Evolutionary conservation across 2,888 invertebrate species (phyloP).

Genomic region (Drosophila testacea): DNA sequence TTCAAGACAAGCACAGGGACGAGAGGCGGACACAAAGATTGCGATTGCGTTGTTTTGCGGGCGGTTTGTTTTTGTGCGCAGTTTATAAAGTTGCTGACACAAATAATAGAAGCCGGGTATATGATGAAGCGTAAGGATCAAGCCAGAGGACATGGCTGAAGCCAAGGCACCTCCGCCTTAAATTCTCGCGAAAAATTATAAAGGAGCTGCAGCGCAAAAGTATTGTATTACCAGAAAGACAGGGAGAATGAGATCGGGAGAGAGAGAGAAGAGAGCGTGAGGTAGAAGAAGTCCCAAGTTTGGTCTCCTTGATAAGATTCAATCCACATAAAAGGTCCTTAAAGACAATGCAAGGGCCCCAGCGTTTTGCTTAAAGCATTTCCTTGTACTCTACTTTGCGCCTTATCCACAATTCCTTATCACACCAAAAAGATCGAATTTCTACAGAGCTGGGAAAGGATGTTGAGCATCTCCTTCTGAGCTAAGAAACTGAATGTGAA

Average conservation of each 20-base stretch:
- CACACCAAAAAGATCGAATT: constrained; percentile 75
- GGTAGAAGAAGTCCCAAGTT: constrained; percentile 47
- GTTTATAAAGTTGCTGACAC: constrained; percentile 84
- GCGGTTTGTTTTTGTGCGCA: constrained; percentile 83
- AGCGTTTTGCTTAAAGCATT: constrained; percentile 47
- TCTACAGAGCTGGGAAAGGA: constrained; percentile 66
- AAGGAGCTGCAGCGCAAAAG: constrained; percentile 67
- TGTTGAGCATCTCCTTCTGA: constrained; percentile 34
- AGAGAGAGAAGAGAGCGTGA: constrained; percentile 1
- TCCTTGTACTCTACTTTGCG: constrained; percentile 58
- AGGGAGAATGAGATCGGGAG: background rate
- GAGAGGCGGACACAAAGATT: background rate
- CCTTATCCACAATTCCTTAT: constrained; percentile 63
- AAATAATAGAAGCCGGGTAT: constrained; percentile 55
- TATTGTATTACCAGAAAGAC: constrained; percentile 59
- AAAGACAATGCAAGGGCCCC: constrained; percentile 58
- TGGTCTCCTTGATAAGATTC: constrained; percentile 68
- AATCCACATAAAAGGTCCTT: constrained; percentile 67
- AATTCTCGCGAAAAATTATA: constrained; percentile 79
- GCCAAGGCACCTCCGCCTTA: constrained; percentile 73
- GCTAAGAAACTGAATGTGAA: constrained; percentile 7
- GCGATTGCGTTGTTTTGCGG: constrained; percentile 56
- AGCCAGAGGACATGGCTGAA: constrained; percentile 21
- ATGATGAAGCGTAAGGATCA: constrained; percentile 47
- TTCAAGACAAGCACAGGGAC: background rate